Base-by-base conservation (phyloP, 2,797 vertebrate genomes). In the Neostethus bicornis region DNA sequence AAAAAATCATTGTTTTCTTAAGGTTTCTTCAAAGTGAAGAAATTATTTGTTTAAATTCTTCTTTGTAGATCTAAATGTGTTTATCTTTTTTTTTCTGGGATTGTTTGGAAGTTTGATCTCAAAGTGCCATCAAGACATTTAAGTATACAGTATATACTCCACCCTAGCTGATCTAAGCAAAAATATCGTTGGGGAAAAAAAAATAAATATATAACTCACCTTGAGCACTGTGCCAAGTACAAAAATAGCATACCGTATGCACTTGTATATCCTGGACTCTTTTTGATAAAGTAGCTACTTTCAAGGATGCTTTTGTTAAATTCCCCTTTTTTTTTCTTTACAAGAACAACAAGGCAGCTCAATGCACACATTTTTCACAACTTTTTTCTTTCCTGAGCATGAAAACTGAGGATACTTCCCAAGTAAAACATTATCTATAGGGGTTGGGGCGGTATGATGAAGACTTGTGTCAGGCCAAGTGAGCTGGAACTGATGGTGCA, bases 401-500 rank as follows among this genome's bases (percentile, higher is more conserved):
- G 80, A 81, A 82, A 83, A 70, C 63, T 50, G 65, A 57, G 55
- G 58, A 55, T 69, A 58, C 74, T 81, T 79, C 66, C 57, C 70
- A 73, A 57, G 63, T 83, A 81, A 87, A 85, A 84, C 81, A 83
- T 63, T 70, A 80, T 78, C 67, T 25, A 61, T 56, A 55, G 75
- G 81, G 81, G 70, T 79, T 73, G 50, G 60, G 50, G 64, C 75
- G 52, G 65, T 70, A 83, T 75, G 84, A 85, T 81, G 77, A 84
- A 88, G 82, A 75, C 79, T 82, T 79, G 79, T 87, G 88, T 85
- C 83, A 85, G 72, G 82, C 75, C 83, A 90, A 91, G 89, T 81
- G 85, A 91, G 83, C 83, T 87, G 87, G 81, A 91, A 90, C 87
- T 78, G 89, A 92, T 85, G 89, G 75, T 82, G 85, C 77, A 77